Conservation (phyloP, 2,888 invertebrate genomes). For the Yponomeuta plumbellus region DNA sequence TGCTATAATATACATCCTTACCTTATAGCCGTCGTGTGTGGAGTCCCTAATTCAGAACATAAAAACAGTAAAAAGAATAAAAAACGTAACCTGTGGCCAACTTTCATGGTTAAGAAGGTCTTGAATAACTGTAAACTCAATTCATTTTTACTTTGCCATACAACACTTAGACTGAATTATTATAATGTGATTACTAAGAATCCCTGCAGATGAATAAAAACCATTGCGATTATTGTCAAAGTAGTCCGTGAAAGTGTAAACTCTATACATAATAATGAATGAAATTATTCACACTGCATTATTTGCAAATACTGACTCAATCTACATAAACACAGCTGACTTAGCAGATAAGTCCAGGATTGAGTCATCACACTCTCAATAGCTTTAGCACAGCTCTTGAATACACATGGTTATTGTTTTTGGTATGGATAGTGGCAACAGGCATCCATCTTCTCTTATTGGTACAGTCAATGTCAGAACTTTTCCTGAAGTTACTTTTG, state of each 20-base stretch:
- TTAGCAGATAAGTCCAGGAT: not conserved
- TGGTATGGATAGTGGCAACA: not conserved
- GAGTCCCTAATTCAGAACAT: no score
- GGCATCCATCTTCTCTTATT: not conserved
- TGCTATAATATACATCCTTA: no score
- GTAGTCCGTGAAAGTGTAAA: not conserved
- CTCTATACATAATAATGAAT: not conserved
- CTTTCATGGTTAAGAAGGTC: no score
- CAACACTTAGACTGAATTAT: no score
- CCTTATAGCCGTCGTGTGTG: no score
- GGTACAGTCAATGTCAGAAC: not conserved
- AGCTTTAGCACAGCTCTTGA: not conserved
- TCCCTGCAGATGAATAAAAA: no score
- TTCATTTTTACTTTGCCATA: no score
- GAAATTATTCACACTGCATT: not conserved
- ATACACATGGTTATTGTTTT: not conserved
- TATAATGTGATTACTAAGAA: no score
- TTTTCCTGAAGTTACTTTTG: no score
- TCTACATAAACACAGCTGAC: not conserved
- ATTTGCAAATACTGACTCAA: not conserved
- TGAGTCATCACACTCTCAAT: not conserved
- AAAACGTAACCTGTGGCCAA: no score
- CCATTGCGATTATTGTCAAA: not conserved
- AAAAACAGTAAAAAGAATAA: no score
- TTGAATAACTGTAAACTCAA: no score